phyloP scores from a whole-genome alignment of 2,113 vertebrate genomes.

The Muscicapa adusta region DNA sequence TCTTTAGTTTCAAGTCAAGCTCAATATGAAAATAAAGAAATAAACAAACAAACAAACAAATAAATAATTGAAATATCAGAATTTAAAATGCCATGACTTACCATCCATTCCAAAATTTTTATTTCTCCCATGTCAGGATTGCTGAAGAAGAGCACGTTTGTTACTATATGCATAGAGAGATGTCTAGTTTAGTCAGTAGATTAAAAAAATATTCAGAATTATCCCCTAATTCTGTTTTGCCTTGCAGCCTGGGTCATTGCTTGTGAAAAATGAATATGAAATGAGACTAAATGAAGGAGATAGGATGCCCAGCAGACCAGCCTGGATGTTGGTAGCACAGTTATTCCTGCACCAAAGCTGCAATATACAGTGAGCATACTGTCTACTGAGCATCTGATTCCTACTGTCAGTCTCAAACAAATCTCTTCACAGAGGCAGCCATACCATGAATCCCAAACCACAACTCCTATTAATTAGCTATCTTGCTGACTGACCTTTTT shows the following conservation, averaged over 20 bases:
- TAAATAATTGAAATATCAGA: not conserved
- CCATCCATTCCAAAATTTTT: not conserved
- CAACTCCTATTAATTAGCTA: not conserved
- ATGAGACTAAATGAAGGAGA: not conserved
- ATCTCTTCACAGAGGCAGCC: not conserved
- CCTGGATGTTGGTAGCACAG: not conserved
- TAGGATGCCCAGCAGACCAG: not conserved
- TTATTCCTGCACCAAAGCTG: not conserved
- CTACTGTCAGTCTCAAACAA: accelerated
- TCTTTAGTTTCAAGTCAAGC: not conserved
- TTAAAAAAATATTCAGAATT: not conserved
- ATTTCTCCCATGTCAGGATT: not conserved
- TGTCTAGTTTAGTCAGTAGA: not conserved
- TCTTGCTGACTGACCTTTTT: not conserved
- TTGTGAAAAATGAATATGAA: not conserved
- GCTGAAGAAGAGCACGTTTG: not conserved
- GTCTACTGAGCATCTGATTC: not conserved
- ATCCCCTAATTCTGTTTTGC: not conserved
- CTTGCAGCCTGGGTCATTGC: not conserved
- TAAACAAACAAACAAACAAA: accelerated
- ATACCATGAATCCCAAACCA: not conserved
- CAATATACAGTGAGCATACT: not conserved
- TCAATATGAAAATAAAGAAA: not conserved
- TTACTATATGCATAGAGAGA: not conserved
- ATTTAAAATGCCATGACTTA: not conserved